phyloP scores from a whole-genome alignment of 2,797 vertebrate genomes.

The Cichlasoma orientale region DNA sequence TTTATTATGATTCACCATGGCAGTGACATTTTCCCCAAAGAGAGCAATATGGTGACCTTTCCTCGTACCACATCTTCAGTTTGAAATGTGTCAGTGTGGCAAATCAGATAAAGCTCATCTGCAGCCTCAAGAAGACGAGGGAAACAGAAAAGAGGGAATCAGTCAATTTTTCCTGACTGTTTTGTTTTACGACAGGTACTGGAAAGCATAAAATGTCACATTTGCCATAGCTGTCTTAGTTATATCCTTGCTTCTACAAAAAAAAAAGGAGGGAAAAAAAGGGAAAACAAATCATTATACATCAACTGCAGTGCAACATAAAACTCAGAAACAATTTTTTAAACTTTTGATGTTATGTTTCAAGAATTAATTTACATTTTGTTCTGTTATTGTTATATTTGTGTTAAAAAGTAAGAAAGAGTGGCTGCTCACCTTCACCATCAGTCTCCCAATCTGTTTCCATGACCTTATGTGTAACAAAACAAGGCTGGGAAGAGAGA shows the following conservation, averaged over 20 bases:
- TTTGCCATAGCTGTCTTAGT: background rate
- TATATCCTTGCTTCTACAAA: background rate
- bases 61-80: conserved; percentile 45
- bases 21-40: conserved; percentile 71
- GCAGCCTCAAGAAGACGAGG: conserved; percentile 18
- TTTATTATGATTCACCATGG: conserved; percentile 54
- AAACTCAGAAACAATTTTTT: too few relatives aligned
- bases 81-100: conserved; percentile 58
- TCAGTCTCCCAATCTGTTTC: background rate
- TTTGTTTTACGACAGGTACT: conserved; percentile 8
- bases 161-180: conserved; percentile 21
- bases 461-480: conserved; percentile 8
- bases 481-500: background rate
- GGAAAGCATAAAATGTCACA: background rate
- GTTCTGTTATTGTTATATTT: background rate
- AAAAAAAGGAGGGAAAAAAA: too few relatives aligned
- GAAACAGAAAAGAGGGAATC: conserved; percentile 14
- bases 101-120: conserved; percentile 43
- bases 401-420: background rate
- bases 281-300: too few relatives aligned
- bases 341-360: background rate
- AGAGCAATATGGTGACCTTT: conserved; percentile 73
- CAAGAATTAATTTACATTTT: background rate
- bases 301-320: too few relatives aligned
- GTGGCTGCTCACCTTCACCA: background rate